phyloP scores from a whole-genome alignment of 2,113 vertebrate genomes.

The Dipodomys stephensi region DNA sequence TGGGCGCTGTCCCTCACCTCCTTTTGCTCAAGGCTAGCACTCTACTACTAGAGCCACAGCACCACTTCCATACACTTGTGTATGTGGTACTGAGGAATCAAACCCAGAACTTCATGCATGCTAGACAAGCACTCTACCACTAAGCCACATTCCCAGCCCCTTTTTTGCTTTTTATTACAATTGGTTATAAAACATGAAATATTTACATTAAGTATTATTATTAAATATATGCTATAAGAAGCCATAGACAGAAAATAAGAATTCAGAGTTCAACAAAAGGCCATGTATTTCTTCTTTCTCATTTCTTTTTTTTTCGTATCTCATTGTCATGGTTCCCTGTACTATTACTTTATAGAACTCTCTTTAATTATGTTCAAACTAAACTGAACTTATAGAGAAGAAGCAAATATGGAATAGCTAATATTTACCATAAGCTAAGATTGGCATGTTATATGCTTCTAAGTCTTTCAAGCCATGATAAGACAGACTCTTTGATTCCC shows the following conservation, averaged over 20 bases:
- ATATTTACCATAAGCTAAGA: constrained; percentile 36
- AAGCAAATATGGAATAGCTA: neutral
- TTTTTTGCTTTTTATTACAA: neutral
- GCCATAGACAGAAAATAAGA: constrained; percentile 19
- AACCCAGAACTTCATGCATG: too few species aligned
- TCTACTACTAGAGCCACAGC: too few species aligned
- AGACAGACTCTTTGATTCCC: constrained; percentile 63
- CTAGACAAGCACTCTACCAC: too few species aligned
- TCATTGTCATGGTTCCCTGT: constrained; percentile 1
- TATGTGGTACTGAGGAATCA: too few species aligned
- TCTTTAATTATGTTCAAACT: constrained; percentile 60
- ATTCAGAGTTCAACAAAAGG: neutral
- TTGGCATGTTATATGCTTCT: constrained; percentile 16
- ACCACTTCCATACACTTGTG: too few species aligned
- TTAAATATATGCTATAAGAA: constrained; percentile 22
- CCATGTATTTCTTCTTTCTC: neutral
- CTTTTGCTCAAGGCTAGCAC: too few species aligned
- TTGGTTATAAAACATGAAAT: too few species aligned
- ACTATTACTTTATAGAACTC: neutral
- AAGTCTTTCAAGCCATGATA: neutral
- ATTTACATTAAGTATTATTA: too few species aligned
- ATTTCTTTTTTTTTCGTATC: neutral
- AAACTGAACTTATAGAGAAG: constrained; percentile 36
- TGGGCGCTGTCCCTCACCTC: too few species aligned
- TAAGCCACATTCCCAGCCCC: too few species aligned